Conservation (phyloP, 64 coral and sea anemone genomes). For the Catalaphyllia jardinei region DNA sequence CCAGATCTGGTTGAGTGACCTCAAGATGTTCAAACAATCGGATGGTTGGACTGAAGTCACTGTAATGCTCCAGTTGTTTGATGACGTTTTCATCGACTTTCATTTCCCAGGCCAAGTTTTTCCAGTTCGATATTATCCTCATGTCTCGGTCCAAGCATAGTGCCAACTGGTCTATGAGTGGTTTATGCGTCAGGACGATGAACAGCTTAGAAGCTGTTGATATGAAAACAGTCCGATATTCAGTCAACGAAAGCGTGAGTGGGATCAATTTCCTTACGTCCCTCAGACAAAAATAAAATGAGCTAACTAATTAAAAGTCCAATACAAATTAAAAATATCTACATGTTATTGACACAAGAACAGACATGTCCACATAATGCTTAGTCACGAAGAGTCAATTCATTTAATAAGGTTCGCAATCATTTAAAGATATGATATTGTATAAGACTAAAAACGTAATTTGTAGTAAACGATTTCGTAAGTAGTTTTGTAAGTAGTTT, state of each 20-base stretch:
- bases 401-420: too few species aligned
- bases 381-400: too few species aligned
- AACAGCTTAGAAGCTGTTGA: background rate
- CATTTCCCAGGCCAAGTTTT: background rate
- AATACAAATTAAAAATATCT: too few species aligned
- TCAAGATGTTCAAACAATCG: background rate
- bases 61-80: background rate
- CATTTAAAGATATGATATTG: too few species aligned
- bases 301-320: too few species aligned
- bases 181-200: background rate
- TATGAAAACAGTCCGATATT: background rate
- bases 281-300: too few species aligned
- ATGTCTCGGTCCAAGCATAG: background rate
- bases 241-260: background rate
- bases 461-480: too few species aligned
- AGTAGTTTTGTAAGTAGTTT: too few species aligned
- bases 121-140: background rate
- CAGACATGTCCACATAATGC: too few species aligned
- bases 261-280: too few species aligned
- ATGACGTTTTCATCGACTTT: background rate
- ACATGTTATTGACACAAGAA: too few species aligned
- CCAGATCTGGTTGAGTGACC: background rate
- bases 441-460: too few species aligned
- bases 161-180: background rate
- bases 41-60: background rate